phyloP scores from a whole-genome alignment of 92 coral and sea anemone species.

The Porites cylindrica region DNA sequence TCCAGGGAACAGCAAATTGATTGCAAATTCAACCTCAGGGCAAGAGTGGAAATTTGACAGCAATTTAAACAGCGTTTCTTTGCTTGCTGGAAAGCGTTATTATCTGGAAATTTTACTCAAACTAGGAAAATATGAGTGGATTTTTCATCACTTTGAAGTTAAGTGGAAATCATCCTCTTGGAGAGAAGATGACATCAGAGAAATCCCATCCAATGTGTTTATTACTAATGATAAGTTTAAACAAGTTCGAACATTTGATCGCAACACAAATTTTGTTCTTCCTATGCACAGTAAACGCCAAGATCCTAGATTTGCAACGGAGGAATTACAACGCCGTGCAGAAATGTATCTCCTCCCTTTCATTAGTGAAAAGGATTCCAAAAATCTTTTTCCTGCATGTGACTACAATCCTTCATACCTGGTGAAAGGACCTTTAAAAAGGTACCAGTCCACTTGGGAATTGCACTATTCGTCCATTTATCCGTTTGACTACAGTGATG shows the following conservation, averaged over 20 bases:
- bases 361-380: conserved; percentile 39
- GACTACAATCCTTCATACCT: conserved; percentile 58
- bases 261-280: conserved; percentile 21
- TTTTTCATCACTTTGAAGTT: conserved; percentile 41
- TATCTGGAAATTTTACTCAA: conserved; percentile 87
- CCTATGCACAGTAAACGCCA: conserved; percentile 52
- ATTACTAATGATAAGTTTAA: conserved; percentile 38
- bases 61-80: not conserved
- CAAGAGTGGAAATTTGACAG: not conserved
- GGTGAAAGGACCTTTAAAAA: conserved; percentile 27
- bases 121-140: conserved; percentile 35
- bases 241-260: conserved; percentile 1
- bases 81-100: conserved; percentile 39
- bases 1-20: conserved; percentile 62
- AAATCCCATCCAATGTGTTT: conserved; percentile 52
- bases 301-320: conserved; percentile 22
- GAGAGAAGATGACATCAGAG: not conserved
- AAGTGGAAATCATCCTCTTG: conserved; percentile 65
- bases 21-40: conserved; percentile 27
- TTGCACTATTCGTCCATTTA: conserved; percentile 76
- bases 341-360: conserved; percentile 74
- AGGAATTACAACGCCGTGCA: conserved; percentile 42
- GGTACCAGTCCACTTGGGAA: conserved; percentile 82
- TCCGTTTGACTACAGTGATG: conserved; percentile 70
- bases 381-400: conserved; percentile 71